A percentile compares a stretch with the other conserved stretches of the same genome.
Conservation (phyloP, 2,888 invertebrate genomes). For the Odontothrips loti region DNA sequence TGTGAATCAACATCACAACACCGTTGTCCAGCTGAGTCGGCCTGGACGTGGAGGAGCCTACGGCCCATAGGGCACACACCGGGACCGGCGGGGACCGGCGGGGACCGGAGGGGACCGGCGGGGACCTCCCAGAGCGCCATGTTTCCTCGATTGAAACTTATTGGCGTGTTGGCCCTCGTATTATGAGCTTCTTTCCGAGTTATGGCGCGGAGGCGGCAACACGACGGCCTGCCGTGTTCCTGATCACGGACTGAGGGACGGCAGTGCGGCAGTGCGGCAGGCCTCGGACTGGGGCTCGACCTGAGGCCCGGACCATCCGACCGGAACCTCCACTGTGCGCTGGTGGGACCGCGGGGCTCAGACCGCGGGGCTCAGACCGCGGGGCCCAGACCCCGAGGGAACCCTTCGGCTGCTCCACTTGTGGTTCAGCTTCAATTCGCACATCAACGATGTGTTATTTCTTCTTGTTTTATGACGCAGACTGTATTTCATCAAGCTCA, state of each 20-base stretch:
- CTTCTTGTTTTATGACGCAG: too few relatives aligned
- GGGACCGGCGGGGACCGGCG: not conserved
- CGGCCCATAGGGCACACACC: not conserved
- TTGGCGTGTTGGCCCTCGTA: conserved; percentile 1
- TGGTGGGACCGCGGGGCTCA: not conserved
- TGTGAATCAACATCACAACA: not conserved
- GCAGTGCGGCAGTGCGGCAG: not conserved
- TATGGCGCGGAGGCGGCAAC: conserved; percentile 20
- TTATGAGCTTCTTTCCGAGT: conserved; percentile 25
- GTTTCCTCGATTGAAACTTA: conserved; percentile 25
- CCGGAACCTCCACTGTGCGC: not conserved
- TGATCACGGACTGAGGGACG: conserved; percentile 14
- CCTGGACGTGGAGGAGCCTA: not conserved
- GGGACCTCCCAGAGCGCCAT: conserved; percentile 9
- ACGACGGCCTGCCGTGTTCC: conserved; percentile 10
- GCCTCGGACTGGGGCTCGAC: not conserved
- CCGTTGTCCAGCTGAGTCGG: not conserved
- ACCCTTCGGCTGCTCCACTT: not conserved
- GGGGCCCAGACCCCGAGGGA: not conserved
- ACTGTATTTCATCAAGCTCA: too few relatives aligned
- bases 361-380: too few relatives aligned
- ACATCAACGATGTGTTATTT: too few relatives aligned
- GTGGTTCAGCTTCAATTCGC: too few relatives aligned
- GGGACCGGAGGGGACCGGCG: not conserved
- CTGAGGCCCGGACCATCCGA: not conserved